A percentile compares a stretch with the other conserved stretches of the same genome.
Conservation (phyloP, 64 coral and sea anemone genomes). For the Actinia tenebrosa region DNA sequence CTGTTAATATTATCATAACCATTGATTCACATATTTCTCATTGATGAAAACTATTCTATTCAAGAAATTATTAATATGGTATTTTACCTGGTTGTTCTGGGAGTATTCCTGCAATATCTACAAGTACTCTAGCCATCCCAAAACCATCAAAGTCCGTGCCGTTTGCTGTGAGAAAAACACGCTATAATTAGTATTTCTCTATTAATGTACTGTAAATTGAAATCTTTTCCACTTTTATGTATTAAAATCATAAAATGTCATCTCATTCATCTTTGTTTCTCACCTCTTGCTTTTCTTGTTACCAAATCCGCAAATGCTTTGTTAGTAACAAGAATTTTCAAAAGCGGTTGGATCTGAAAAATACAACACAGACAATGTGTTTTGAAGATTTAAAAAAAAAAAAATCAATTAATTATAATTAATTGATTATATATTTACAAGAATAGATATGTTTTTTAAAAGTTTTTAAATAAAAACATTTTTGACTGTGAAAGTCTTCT, state of each 20-base stretch:
- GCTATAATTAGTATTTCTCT: background rate
- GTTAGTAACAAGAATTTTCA: conserved; percentile 64
- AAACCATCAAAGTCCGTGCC: background rate
- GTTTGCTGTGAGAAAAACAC: background rate
- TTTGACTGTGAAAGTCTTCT: no score
- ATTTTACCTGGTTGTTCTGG: background rate
- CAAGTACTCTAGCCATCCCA: background rate
- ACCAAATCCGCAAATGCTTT: conserved; percentile 64
- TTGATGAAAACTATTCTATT: background rate
- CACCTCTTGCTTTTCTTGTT: conserved; percentile 25
- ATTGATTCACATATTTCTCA: background rate
- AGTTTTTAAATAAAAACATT: no score
- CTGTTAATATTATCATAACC: background rate
- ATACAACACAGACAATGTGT: background rate
- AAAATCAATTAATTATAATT: no score
- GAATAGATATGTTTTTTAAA: no score
- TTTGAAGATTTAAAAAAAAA: no score
- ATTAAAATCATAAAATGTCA: background rate
- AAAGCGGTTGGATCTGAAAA: conserved; percentile 62
- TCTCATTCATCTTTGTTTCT: background rate
- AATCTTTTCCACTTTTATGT: background rate
- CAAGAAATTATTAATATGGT: background rate
- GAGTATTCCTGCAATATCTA: conserved; percentile 16
- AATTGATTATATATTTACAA: no score
- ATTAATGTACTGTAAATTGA: no score